Evolutionary conservation across 2,888 invertebrate species (phyloP), one percentile per base, ranked within the genome.

Genomic region (Melanargia galathea): DNA sequence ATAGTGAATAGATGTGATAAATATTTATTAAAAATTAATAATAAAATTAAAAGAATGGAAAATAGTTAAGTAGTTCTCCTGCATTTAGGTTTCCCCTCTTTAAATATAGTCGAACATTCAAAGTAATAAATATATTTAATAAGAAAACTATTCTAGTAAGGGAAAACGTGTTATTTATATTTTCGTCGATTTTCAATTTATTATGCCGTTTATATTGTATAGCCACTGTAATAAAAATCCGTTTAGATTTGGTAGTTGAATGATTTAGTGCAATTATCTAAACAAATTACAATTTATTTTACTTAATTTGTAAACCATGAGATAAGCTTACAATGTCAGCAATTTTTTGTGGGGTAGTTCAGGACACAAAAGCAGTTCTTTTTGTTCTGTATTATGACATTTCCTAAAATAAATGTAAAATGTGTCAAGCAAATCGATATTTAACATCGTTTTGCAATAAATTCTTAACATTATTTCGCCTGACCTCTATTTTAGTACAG

Each of bases 41-140:
- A 59, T 73, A 75, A 76, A 82, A 84, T 79, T 84, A 77, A 72
- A 75, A 70, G 69, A 81, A 82, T 80, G 75, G 77, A 79, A 79
- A 75, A 78, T 81, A 81, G 74, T 74, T 77, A 60, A 76, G 79
- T 80, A 83, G 69, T 77, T 57, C 33, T 78, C 81, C 83, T 80
- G 88, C 88, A 88, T 89, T 89, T 89, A 87, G 86, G 77, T 80
- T 81, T 78, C 70, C 68, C 76, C 75, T 69, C 68, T 70, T 77
- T 72, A 75, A 70, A 73, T 70, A 74, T 81, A 80, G 79, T 78
- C 74, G 79, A 77, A 77, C 77, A 75, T 77, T 79, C 48, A 58
- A 57, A 45, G 35, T 35, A 57, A 57, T 35, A 48, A 76, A 82
- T 22, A 13, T 52, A 52, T 79, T 76, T 80, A 75, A 69, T 78